Evolutionary conservation across 2,113 vertebrate species (phyloP).

Genomic region (Bos javanicus): DNA sequence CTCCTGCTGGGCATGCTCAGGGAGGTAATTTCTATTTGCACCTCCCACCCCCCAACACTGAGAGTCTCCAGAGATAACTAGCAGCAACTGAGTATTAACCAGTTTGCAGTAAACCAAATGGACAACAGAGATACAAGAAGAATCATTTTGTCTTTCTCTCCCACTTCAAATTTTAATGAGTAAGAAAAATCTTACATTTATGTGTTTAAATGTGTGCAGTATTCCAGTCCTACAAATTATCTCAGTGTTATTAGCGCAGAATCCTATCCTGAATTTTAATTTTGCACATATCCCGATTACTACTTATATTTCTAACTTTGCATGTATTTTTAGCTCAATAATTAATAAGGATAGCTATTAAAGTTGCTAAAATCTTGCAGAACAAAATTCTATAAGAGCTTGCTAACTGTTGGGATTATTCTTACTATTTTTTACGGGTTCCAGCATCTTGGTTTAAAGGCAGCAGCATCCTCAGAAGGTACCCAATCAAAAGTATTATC

Average conservation of each 20-base stretch:
- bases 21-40: conserved; percentile 52
- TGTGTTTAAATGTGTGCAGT: not conserved
- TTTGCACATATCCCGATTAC: not conserved
- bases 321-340: conserved; percentile 33
- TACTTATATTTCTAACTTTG: not conserved
- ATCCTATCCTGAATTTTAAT: conserved; percentile 30
- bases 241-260: not conserved
- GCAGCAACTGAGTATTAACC: conserved; percentile 40
- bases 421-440: not conserved
- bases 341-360: conserved; percentile 34
- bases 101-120: conserved; percentile 41
- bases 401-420: not conserved
- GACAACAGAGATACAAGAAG: not conserved
- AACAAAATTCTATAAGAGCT: not conserved
- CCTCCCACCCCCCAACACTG: not conserved
- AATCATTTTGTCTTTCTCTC: conserved; percentile 31
- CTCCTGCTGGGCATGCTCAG: conserved; percentile 60
- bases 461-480: not conserved
- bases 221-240: not conserved
- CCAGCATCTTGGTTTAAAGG: not conserved
- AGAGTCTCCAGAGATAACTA: conserved; percentile 52
- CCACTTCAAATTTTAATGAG: conserved; percentile 59
- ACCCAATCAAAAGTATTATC: not conserved
- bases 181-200: conserved; percentile 22
- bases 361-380: conserved; percentile 15